Evolutionary conservation across 2,113 vertebrate species (phyloP), one percentile per base, ranked within the genome.

Genomic region (Chrysemys picta): DNA sequence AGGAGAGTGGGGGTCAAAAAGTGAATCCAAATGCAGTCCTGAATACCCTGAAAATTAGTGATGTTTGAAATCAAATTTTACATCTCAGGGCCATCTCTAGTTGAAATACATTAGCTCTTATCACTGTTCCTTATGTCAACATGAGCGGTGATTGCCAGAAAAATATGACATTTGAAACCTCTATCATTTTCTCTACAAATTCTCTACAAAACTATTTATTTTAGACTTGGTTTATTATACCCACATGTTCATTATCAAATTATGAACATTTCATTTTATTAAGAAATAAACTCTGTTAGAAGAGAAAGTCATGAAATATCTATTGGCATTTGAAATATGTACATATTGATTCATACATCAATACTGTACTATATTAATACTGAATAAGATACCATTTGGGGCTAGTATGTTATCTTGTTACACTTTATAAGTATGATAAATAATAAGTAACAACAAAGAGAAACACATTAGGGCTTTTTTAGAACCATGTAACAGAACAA

Each of bases 221-320:
- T 94, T 94, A 82, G 47, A 38, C 38, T 38, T 22, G 27, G 56
- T 88, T 80, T 82, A 88, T 84, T 57, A 92, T 94, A 22, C 45
- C 50, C 76, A 49, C 11, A 49, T 78, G 56, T 47, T 8, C 4
- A 53, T 94, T 91, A 91, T 93, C 75, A 93, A 94, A 91, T 79
- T 82, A 89, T 80, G 94, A 83, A 85, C 42, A 4, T 95, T 96
- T 95, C 53, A 85, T 96, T 95, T 94, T 96, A 92, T 95, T 96
- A 95, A 84, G 69, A 96, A 96, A 94, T 93, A 94, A 88, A 82
- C 25, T 81, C 45, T 94, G 54, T 82, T 93, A 94, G 57, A 85
- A 56, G 45, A 49, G 19, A 91, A 90, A 91, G 69, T 56, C 10
- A 13, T 79, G 35, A 49, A 94, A 91, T 91, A 96, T 96, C 85